Evolutionary conservation across 2,888 invertebrate species (phyloP).

Genomic region (Callosobruchus maculatus): DNA sequence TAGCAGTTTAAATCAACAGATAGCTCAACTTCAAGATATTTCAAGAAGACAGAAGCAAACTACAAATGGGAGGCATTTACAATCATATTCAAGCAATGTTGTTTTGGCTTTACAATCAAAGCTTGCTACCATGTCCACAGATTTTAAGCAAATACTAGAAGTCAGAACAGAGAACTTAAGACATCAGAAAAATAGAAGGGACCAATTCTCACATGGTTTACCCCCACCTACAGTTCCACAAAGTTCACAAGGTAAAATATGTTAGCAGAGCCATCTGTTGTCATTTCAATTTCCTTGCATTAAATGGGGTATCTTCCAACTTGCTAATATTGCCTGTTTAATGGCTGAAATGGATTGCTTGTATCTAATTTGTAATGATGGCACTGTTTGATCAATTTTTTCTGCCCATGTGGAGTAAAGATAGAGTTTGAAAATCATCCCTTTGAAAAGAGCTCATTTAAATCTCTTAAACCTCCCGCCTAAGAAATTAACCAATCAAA

Average conservation of each 20-base stretch:
- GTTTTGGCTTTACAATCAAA: conserved; percentile 91
- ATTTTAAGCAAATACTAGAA: conserved; percentile 94
- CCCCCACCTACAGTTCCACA: conserved; percentile 52
- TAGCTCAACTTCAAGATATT: conserved; percentile 84
- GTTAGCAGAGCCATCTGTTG: too few relatives aligned
- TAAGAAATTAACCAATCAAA: too few relatives aligned
- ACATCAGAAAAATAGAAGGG: conserved; percentile 88
- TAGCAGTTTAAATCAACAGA: conserved; percentile 91
- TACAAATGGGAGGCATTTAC: conserved; percentile 70
- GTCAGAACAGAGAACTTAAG: conserved; percentile 96
- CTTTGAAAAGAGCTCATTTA: too few relatives aligned
- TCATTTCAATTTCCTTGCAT: too few relatives aligned
- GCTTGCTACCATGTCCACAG: conserved; percentile 93
- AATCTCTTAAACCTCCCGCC: too few relatives aligned
- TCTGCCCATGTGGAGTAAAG: too few relatives aligned
- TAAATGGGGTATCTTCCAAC: too few relatives aligned
- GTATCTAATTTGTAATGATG: too few relatives aligned
- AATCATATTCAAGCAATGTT: conserved; percentile 89
- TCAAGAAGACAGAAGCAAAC: conserved; percentile 67
- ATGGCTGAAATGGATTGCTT: too few relatives aligned
- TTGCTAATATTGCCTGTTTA: too few relatives aligned
- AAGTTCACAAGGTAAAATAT: conserved; percentile 48
- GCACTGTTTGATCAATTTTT: too few relatives aligned
- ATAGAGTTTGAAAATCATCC: too few relatives aligned
- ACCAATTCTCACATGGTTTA: conserved; percentile 80